Percentiles rank a stretch among this genome's conserved stretches.
These are phyloP conservation scores for Ceratitis capitata DNA, from an alignment of 1,140 invertebrate species.

Conservation along the genomic window DNA sequence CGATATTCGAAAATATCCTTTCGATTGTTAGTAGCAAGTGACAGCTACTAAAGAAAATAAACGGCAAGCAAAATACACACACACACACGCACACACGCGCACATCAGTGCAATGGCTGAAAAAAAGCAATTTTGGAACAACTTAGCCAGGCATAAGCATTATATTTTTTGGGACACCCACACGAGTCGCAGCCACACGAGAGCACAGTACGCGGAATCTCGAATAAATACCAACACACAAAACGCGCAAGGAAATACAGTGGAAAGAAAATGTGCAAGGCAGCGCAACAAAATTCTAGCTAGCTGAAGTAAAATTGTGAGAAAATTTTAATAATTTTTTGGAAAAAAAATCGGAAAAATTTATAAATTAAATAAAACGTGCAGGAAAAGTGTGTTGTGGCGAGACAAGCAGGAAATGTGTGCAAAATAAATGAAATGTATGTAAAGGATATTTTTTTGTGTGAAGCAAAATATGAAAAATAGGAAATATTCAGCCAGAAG, in stretches of 20 bases:
- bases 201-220: too few relatives aligned
- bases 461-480: neutral
- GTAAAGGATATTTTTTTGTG: neutral
- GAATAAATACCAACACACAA: neutral
- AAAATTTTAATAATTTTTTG: neutral
- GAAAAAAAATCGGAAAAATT: neutral
- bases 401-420: neutral
- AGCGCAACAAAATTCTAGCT: neutral
- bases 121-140: neutral
- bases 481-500: neutral
- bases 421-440: neutral
- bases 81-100: neutral
- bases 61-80: neutral
- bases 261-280: neutral
- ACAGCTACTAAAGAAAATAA: neutral
- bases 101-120: neutral
- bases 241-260: conserved; percentile 5
- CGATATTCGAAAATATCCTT: conserved; percentile 24
- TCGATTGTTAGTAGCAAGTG: neutral
- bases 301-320: neutral
- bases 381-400: neutral
- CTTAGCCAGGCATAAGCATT: neutral
- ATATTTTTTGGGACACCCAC: conserved; percentile 23
- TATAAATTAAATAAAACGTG: neutral
- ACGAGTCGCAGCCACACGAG: neutral